Base-by-base conservation (phyloP, 1,140 invertebrate genomes). In the Platorchestia sp. region DNA sequence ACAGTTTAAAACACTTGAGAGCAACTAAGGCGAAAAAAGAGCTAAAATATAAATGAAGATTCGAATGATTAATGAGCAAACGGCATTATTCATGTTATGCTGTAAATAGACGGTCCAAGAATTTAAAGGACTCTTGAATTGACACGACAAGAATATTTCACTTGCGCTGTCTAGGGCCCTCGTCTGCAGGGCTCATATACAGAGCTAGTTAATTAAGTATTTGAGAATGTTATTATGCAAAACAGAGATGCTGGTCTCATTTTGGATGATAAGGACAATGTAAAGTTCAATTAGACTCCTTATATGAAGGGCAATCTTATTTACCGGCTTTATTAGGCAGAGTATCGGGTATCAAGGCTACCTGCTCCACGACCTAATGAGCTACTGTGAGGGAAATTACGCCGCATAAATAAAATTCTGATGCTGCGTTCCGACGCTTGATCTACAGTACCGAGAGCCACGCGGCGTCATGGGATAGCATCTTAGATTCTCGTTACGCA, bases 221-320 rank as follows among this genome's bases (percentile, higher is more conserved):
- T 45, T 93, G 91, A 93, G 91, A 93, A 93, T 93, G 44, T 93
- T 93, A 93, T 93, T 93, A 93, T 93, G 91, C 91, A 93, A 93
- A 93, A 40, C 91, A 93, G 45, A 45, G 91, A 93, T 44, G 91
- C 91, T 36, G 36, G 91, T 36, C 91, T 93, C 91, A 93, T 93
- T 93, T 93, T 93, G 45, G 45, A 47, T 19, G 91, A 93, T 93
- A 93, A 93, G 45, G 45, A 45, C 91, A 93, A 93, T 93, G 91
- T 93, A 93, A 93, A 93, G 91, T 45, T 44, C 91, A 45, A 93
- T 93, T 93, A 93, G 91, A 93, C 91, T 93, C 91, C 91, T 93
- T 93, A 93, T 93, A 93, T 93, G 91, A 93, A 93, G 36, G 91
- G 7, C 45, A 93, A 93, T 93, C 91, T 93, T 93, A 93, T 93